These are phyloP conservation scores for Stichopus horrens DNA, from an alignment of 53 echinoderm and acorn worm genomes.

Conservation along the genomic window DNA sequence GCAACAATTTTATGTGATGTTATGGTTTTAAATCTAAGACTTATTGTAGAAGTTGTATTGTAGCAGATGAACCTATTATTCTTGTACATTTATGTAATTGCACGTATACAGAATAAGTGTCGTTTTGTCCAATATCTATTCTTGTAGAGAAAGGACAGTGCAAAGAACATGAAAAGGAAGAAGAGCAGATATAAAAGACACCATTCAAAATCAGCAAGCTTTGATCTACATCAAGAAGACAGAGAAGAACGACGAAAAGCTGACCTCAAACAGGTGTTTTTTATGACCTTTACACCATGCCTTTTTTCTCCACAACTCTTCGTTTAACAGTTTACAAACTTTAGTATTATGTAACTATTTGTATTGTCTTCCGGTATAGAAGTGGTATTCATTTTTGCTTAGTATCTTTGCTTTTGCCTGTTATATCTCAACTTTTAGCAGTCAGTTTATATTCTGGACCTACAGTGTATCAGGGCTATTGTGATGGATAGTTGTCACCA, in stretches of 20 bases:
- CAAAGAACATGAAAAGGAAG: slow-evolving; percentile 39
- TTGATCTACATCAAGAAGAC: slow-evolving; percentile 55
- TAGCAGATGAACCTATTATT: neutral
- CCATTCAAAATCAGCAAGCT: slow-evolving; percentile 23
- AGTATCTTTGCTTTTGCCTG: neutral
- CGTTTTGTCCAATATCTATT: neutral
- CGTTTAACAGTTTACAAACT: neutral
- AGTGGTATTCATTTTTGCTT: neutral
- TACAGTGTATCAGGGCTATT: too few species aligned
- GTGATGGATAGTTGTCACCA: too few species aligned
- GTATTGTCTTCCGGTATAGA: neutral
- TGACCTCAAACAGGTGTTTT: slow-evolving; percentile 66
- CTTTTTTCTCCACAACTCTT: neutral
- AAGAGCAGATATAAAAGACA: slow-evolving; percentile 36
- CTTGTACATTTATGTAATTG: neutral
- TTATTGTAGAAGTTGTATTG: neutral
- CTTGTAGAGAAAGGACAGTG: neutral
- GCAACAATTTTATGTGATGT: neutral
- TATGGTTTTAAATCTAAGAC: neutral
- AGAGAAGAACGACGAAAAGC: slow-evolving; percentile 50
- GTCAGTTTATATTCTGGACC: too few species aligned
- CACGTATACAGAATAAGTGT: too few species aligned
- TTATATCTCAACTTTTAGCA: neutral
- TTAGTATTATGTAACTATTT: neutral
- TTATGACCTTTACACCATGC: neutral